Percentiles rank a stretch among this genome's conserved stretches.
phyloP scores from a whole-genome alignment of 2,888 invertebrate species.

The Tenodera sinensis region DNA sequence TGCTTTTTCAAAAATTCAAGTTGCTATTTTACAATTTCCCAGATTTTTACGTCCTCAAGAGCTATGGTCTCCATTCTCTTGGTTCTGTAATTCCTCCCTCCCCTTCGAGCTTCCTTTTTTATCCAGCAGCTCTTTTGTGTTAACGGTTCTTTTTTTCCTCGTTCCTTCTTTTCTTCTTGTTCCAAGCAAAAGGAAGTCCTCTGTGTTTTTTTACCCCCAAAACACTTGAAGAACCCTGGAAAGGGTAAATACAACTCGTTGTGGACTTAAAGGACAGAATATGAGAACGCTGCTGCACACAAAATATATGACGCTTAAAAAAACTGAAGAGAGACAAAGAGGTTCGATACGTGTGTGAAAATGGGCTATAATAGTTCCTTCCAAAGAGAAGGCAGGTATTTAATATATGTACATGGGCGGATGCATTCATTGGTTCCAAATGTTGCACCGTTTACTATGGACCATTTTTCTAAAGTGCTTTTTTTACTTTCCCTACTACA shows the following conservation, averaged over 20 bases:
- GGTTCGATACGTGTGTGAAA: too few relatives aligned
- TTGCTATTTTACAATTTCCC: background rate
- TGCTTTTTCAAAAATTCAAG: background rate
- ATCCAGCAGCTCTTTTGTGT: background rate
- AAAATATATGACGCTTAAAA: background rate
- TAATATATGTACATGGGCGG: too few relatives aligned
- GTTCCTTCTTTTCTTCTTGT: background rate
- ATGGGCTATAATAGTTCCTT: too few relatives aligned
- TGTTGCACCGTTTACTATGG: too few relatives aligned
- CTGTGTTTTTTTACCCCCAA: constrained; percentile 1
- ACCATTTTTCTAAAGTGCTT: too few relatives aligned
- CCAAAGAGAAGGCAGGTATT: too few relatives aligned
- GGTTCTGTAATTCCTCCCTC: background rate
- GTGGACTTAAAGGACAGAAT: constrained; percentile 4
- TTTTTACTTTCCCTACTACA: too few relatives aligned
- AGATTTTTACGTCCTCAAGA: background rate
- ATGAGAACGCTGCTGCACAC: background rate
- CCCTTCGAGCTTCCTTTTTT: background rate
- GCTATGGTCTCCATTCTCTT: background rate
- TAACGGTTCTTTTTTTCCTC: background rate
- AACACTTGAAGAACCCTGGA: background rate
- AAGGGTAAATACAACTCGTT: constrained; percentile 29
- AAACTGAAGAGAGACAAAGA: background rate
- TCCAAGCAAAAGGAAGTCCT: background rate
- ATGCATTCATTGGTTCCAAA: too few relatives aligned